A percentile compares a stretch with the other conserved stretches of the same genome.
Evolutionary conservation across 1,140 invertebrate genomes (phyloP).

Genomic region (Mizuhopecten yessoensis): DNA sequence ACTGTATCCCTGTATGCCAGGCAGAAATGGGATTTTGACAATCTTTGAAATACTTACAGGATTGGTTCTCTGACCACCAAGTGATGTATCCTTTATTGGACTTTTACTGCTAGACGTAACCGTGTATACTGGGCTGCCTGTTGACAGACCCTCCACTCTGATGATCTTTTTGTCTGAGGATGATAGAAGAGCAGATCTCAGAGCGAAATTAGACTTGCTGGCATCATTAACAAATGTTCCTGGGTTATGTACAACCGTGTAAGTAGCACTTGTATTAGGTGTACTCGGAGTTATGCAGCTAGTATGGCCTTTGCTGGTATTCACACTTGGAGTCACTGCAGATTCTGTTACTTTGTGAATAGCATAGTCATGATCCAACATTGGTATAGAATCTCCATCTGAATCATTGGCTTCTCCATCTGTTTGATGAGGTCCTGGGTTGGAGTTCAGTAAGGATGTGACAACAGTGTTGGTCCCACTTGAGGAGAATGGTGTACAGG

Average conservation of each 20-base stretch:
- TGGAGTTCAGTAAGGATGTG: not conserved
- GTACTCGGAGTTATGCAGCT: not conserved
- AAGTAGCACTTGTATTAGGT: not conserved
- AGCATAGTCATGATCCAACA: not conserved
- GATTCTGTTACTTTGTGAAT: not conserved
- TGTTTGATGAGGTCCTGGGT: not conserved
- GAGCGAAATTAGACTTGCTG: not conserved
- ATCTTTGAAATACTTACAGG: slow-evolving; percentile 12
- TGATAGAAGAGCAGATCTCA: not conserved
- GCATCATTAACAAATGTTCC: not conserved
- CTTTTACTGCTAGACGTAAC: not conserved
- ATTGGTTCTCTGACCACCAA: not conserved
- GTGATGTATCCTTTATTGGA: not conserved
- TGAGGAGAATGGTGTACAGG: not conserved
- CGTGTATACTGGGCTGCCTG: not conserved
- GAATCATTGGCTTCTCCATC: not conserved
- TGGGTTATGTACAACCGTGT: not conserved
- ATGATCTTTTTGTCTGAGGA: not conserved
- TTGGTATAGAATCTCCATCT: not conserved
- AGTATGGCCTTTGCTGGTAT: not conserved
- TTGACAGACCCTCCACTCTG: not conserved
- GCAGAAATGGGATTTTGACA: not conserved
- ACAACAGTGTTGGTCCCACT: not conserved
- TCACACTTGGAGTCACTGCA: not conserved
- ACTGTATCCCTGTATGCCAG: not conserved